Percentiles rank a stretch among this genome's conserved stretches.
Conservation (phyloP, 2,888 invertebrate species). For the Ormyrus thymus region DNA sequence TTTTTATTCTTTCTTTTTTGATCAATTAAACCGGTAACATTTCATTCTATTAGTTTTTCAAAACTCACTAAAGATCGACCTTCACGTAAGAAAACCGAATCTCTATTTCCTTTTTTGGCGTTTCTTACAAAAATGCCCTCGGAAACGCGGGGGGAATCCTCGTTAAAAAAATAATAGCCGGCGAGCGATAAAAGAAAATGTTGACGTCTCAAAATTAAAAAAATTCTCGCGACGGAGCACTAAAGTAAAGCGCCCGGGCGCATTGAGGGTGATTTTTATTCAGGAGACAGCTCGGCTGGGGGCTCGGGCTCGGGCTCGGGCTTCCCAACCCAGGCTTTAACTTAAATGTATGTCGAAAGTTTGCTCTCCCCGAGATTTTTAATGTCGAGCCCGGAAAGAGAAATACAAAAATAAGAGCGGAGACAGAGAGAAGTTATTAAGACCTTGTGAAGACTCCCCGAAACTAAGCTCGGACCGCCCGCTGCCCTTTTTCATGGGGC, state of each 20-base stretch:
- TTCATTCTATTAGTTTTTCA: too few species aligned
- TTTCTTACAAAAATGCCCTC: too few species aligned
- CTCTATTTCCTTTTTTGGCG: too few species aligned
- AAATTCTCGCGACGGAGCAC: neutral
- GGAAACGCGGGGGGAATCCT: too few species aligned
- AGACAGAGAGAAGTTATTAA: slow-evolving; percentile 65
- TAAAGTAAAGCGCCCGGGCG: slow-evolving; percentile 42
- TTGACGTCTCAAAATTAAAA: slow-evolving; percentile 13
- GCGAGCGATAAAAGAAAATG: neutral
- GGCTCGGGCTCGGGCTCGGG: slow-evolving; percentile 61
- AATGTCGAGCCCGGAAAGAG: slow-evolving; percentile 63
- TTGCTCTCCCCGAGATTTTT: slow-evolving; percentile 69
- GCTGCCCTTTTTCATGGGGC: neutral
- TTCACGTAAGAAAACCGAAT: too few species aligned
- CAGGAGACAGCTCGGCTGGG: slow-evolving; percentile 70
- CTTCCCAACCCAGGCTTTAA: slow-evolving; percentile 66
- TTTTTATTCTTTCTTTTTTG: too few species aligned
- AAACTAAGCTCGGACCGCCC: neutral
- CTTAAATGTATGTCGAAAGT: slow-evolving; percentile 72
- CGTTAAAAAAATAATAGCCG: neutral
- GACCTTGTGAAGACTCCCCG: slow-evolving; percentile 55
- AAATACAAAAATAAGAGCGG: slow-evolving; percentile 70
- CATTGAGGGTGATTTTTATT: slow-evolving; percentile 72
- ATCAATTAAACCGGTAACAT: too few species aligned
- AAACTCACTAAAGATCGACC: too few species aligned